Evolutionary conservation across 1,140 invertebrate species (phyloP).

Genomic region (Drosophila auraria): DNA sequence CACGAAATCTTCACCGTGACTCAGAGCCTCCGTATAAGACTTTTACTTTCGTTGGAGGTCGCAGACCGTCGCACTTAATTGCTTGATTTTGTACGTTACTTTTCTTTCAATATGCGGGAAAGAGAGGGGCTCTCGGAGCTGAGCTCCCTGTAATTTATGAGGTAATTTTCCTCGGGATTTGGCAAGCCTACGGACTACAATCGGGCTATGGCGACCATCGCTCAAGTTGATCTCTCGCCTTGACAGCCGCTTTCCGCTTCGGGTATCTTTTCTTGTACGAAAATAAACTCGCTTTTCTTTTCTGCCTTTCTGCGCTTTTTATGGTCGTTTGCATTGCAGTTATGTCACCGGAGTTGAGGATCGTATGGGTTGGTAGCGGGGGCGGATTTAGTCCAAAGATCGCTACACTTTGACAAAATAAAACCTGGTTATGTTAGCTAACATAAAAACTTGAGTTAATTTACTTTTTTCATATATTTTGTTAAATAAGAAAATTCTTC

Average conservation of each 20-base stretch:
- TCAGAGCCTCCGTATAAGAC: conserved; percentile 44
- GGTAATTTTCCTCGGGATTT: conserved; percentile 73
- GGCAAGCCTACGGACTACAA: conserved; percentile 58
- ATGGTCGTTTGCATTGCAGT: conserved; percentile 49
- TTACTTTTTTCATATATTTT: too few species aligned
- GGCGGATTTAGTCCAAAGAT: conserved; percentile 31
- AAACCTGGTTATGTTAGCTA: neutral
- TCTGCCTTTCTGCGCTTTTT: conserved; percentile 19
- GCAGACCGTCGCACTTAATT: conserved; percentile 70
- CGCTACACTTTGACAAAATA: conserved; percentile 10
- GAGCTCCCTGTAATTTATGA: conserved; percentile 57
- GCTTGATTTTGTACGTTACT: conserved; percentile 48
- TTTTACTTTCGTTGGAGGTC: conserved; percentile 83
- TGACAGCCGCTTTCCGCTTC: conserved; percentile 69
- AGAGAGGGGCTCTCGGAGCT: neutral
- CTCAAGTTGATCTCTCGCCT: conserved; percentile 75
- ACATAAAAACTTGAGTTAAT: too few species aligned
- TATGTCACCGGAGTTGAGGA: conserved; percentile 59
- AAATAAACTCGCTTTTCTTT: conserved; percentile 43
- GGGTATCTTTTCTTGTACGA: conserved; percentile 60
- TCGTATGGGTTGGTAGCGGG: conserved; percentile 17
- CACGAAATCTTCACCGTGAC: conserved; percentile 71
- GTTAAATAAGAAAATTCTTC: too few species aligned
- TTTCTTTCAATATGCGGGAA: conserved; percentile 10
- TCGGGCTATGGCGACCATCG: conserved; percentile 39